A percentile compares a stretch with the other conserved stretches of the same genome.
phyloP scores from a whole-genome alignment of 2,888 invertebrate species.

The Spatulosminthurus flaviceps region DNA sequence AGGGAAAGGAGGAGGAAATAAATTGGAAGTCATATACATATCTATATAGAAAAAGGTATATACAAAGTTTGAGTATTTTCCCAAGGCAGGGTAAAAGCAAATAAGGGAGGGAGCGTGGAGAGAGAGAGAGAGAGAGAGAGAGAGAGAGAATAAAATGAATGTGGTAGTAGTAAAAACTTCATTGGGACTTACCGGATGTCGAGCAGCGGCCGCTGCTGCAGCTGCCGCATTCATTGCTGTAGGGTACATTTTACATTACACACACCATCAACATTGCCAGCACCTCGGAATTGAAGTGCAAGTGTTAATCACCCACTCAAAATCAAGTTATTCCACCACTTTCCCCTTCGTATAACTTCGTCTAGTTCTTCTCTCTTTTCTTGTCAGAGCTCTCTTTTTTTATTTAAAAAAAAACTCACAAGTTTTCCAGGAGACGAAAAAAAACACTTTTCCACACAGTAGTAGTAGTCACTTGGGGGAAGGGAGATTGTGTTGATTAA shows the following conservation, averaged over 20 bases:
- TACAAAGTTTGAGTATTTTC: too few species aligned
- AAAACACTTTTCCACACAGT: neutral
- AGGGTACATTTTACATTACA: slow-evolving; percentile 79
- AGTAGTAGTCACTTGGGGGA: neutral
- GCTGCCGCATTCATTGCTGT: slow-evolving; percentile 84
- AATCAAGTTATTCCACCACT: slow-evolving; percentile 43
- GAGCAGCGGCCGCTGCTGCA: slow-evolving; percentile 76
- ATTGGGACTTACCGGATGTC: slow-evolving; percentile 81
- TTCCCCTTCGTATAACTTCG: slow-evolving; percentile 39
- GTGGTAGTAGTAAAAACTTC: neutral
- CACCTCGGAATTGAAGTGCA: slow-evolving; percentile 51
- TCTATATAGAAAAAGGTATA: too few species aligned
- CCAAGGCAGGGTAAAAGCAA: neutral
- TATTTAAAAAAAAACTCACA: neutral
- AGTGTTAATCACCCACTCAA: slow-evolving; percentile 38
- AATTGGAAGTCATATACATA: too few species aligned
- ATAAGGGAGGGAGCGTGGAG: neutral
- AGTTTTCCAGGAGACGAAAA: too few species aligned
- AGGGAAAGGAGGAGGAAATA: too few species aligned
- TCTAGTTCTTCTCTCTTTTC: slow-evolving; percentile 30
- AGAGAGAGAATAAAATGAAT: slow-evolving; percentile 24
- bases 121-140: neutral
- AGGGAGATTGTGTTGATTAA: neutral
- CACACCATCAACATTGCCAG: slow-evolving; percentile 60
- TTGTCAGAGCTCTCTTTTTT: neutral